These are phyloP conservation scores for Pimephales promelas DNA, from an alignment of 2,113 vertebrate genomes.

Conservation along the genomic window DNA sequence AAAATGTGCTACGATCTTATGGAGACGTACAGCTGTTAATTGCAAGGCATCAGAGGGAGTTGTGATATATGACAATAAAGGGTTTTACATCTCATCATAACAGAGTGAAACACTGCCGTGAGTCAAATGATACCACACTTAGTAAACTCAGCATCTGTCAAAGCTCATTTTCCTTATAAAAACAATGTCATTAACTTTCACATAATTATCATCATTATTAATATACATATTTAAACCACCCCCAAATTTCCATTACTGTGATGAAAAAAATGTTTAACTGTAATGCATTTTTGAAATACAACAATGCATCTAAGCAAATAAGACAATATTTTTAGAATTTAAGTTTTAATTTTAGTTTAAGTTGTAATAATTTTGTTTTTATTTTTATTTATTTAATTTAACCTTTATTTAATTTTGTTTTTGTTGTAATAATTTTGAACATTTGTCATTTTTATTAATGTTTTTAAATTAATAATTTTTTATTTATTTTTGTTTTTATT, in stretches of 20 bases:
- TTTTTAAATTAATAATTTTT: too few species aligned
- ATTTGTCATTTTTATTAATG: too few species aligned
- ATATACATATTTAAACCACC: neutral
- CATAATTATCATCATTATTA: neutral
- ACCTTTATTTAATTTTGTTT: too few species aligned
- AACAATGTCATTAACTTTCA: neutral
- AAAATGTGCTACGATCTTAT: neutral
- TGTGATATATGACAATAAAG: constrained; percentile 4
- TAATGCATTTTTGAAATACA: neutral
- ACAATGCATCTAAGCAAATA: neutral
- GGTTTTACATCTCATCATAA: neutral
- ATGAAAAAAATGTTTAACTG: neutral
- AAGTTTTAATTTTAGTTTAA: too few species aligned
- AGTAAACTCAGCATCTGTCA: constrained; percentile 13
- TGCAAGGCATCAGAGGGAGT: neutral
- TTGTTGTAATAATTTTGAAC: too few species aligned
- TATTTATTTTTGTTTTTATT: too few species aligned
- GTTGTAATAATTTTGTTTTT: too few species aligned
- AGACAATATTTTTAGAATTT: too few species aligned
- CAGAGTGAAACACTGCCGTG: neutral
- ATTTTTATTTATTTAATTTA: too few species aligned
- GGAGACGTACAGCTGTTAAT: neutral
- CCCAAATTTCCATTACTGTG: neutral
- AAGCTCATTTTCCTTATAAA: neutral
- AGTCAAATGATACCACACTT: neutral